Evolutionary conservation across 2,113 vertebrate species (phyloP), one percentile per base, ranked within the genome.

Genomic region (Ploceus nigricollis): DNA sequence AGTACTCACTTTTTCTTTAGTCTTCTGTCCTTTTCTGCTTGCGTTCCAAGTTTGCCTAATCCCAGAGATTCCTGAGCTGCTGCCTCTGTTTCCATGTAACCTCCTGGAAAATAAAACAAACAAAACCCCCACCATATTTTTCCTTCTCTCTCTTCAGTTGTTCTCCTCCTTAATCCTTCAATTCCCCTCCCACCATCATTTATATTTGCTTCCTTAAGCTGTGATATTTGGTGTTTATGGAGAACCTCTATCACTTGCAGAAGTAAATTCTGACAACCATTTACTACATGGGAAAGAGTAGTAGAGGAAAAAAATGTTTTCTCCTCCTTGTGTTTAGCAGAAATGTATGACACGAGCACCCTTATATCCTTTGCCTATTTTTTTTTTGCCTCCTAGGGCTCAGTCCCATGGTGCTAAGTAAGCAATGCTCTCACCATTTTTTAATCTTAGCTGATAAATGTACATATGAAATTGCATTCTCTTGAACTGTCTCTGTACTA

Each of bases 1-100:
- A 56, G 76, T 89, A 98, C 99, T 98, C 98, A 99, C 99, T 99
- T 99, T 98, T 99, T 99, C 98, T 99, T 99, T 73, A 99, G 97
- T 84, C 99, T 98, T 97, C 99, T 98, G 93, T 99, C 99, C 97
- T 99, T 99, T 97, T 99, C 99, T 27, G 99, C 99, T 97, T 99
- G 99, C 37, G 99, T 99, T 96, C 99, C 99, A 89, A 99, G 98
- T 97, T 99, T 99, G 89, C 99, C 97, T 92, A 99, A 93, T 22
- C 98, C 99, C 91, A 99, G 92, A 61, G 98, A 98, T 89, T 99
- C 99, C 96, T 99, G 99, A 89, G 98, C 98, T 15, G 98, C 98
- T 92, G 98, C 97, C 80, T 99, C 99, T 2, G 98, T 96, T 97
- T 99, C 99, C 97, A 99, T 99, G 78, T 98, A 97, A 48, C 98